Base-by-base conservation (phyloP, 2,113 vertebrate genomes). In the Fregetta grallaria region DNA sequence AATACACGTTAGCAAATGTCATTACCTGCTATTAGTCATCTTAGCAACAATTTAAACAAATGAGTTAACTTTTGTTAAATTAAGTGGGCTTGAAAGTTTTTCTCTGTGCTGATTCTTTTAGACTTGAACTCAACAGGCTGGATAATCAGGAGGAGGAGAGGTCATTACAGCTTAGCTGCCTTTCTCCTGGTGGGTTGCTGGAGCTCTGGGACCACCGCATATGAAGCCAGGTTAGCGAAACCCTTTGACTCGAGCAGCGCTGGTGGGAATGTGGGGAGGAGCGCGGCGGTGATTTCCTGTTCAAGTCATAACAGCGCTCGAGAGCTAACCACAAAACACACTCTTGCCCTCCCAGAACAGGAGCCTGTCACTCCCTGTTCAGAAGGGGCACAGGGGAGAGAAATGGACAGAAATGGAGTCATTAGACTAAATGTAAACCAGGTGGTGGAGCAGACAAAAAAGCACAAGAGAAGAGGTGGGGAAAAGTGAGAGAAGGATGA, bases 221-320 rank as follows among this genome's bases (percentile, higher is more conserved):
- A 32, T 8, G 15, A 84, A 71, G 86, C 26, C 2, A 8, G 10
- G 49, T 25, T 74, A 52, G 27, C 2, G 9, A 85, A 94, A 85
- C 61, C 32, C 38, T 83, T n/a, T 70, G 79, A 79, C 36, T 55
- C 3, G 7, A 84, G 84, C 3, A 2, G 45, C 2, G 1, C 50
- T 66, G 87, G 71, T 95, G 93, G 78, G 94, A 96, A 94, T 76
- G 71, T 32, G 81, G 78, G 71, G 93, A 93, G 90, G 74, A 79
- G 62, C 58, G 59, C 20, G 0, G 81, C 82, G 55, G 85, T 59
- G 59, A 90, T 88, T 96, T 97, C 94, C 94, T 95, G 93, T 79
- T 86, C 7, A 1, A 95, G 85, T 92, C 90, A 86, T 70, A 93
- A 47, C 85, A 92, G 71, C 2, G 5, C n/a, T 70, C 1, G 0